Percentiles rank a stretch among this genome's conserved stretches.
These are phyloP conservation scores for Nannoperca obscura DNA, from an alignment of 2,797 vertebrate species.

Conservation along the genomic window DNA sequence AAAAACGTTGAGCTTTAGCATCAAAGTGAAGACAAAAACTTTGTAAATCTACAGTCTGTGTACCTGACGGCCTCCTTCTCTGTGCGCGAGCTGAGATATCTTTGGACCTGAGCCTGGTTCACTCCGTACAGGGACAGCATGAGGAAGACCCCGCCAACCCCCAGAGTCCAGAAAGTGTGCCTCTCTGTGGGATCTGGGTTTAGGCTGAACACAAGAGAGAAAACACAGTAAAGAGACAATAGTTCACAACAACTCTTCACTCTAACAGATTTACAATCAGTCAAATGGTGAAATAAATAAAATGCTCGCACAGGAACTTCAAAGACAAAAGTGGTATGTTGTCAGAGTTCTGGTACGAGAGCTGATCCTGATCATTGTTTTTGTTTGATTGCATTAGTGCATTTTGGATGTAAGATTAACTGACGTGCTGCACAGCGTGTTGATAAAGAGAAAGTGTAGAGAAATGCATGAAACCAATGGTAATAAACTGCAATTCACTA, in stretches of 20 bases:
- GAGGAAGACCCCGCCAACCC: slow-evolving; percentile 93
- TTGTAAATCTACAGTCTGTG: background rate
- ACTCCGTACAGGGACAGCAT: slow-evolving; percentile 96
- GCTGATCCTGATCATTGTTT: too few species aligned
- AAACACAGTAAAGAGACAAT: background rate
- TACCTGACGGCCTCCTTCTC: slow-evolving; percentile 89
- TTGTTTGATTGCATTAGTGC: too few species aligned
- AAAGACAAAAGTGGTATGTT: too few species aligned
- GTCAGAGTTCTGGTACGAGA: too few species aligned
- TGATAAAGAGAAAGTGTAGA: too few species aligned
- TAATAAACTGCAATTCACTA: background rate
- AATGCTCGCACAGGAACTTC: background rate
- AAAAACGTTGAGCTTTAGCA: background rate
- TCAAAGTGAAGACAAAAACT: background rate
- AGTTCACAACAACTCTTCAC: background rate
- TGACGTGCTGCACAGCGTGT: too few species aligned
- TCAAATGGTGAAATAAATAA: background rate
- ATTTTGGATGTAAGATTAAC: too few species aligned
- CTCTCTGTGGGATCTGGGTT: slow-evolving; percentile 92
- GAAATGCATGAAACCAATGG: too few species aligned
- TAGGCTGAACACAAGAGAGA: slow-evolving; percentile 78
- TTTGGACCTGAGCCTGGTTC: slow-evolving; percentile 97
- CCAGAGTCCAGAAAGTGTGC: slow-evolving; percentile 96
- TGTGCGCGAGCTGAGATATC: slow-evolving; percentile 93
- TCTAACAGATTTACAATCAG: background rate